phyloP scores from a whole-genome alignment of 2,888 invertebrate species.

The Polymixis lichenea region DNA sequence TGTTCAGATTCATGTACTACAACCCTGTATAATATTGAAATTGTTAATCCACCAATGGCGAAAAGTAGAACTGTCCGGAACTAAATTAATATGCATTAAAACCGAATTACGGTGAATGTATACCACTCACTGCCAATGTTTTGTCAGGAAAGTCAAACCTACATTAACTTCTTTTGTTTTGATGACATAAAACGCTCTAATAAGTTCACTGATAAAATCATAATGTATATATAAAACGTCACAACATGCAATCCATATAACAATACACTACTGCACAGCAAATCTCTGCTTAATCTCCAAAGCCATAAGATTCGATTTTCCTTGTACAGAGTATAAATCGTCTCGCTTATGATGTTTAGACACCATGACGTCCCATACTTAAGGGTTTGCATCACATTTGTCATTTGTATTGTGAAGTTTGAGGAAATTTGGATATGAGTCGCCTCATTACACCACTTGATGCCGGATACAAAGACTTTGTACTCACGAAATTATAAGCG shows the following conservation, averaged over 20 bases:
- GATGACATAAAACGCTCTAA: constrained; percentile 49
- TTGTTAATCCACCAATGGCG: fast-evolving
- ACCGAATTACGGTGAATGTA: neutral
- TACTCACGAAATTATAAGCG: constrained; percentile 43
- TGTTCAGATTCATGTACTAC: too few relatives aligned
- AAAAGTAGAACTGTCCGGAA: neutral
- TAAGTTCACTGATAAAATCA: constrained; percentile 34
- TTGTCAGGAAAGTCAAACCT: neutral
- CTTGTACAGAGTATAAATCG: constrained; percentile 36
- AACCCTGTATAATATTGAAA: too few relatives aligned
- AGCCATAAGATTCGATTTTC: constrained; percentile 27
- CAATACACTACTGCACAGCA: neutral
- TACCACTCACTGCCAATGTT: neutral
- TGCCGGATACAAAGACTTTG: constrained; percentile 37
- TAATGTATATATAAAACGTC: constrained; percentile 44
- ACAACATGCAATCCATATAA: constrained; percentile 29
- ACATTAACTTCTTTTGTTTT: neutral
- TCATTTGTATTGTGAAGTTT: constrained; percentile 63
- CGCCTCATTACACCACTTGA: constrained; percentile 60
- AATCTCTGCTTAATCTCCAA: neutral
- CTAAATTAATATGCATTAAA: neutral
- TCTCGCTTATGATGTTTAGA: constrained; percentile 70
- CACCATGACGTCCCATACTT: constrained; percentile 72
- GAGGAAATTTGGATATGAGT: constrained; percentile 55
- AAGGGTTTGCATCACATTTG: constrained; percentile 60